Evolutionary conservation across 2,888 invertebrate species (phyloP).

Genomic region (Panopea generosa): DNA sequence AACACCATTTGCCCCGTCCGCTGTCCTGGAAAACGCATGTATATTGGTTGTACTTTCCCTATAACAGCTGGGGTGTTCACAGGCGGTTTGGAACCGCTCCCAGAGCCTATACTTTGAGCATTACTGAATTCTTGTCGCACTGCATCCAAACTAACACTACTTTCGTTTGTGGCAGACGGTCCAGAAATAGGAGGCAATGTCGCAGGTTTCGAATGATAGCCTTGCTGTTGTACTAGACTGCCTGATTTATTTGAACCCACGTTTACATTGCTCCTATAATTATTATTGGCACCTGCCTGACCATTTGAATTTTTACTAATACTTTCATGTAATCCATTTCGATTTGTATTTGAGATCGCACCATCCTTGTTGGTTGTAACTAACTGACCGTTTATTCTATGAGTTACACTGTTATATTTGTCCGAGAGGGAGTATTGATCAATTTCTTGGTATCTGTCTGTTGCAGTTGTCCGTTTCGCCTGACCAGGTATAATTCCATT

Average conservation of each 20-base stretch:
- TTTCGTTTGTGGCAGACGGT: constrained; percentile 4
- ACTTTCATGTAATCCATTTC: too few relatives aligned
- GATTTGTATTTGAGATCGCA: too few relatives aligned
- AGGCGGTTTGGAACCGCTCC: constrained; percentile 35
- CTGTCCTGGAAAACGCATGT: constrained; percentile 61
- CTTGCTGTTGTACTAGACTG: neutral
- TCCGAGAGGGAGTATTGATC: too few relatives aligned
- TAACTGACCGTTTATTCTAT: neutral
- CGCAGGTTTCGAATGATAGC: constrained; percentile 6
- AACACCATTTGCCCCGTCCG: constrained; percentile 58
- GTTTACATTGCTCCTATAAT: too few relatives aligned
- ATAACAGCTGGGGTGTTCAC: constrained; percentile 36
- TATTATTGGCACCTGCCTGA: too few relatives aligned
- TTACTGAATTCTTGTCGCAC: constrained; percentile 15
- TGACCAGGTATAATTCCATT: too few relatives aligned
- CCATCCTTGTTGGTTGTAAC: neutral
- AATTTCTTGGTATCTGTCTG: too few relatives aligned
- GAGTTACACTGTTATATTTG: too few relatives aligned
- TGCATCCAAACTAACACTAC: neutral
- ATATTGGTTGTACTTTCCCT: constrained; percentile 55
- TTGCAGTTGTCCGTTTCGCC: too few relatives aligned
- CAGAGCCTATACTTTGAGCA: constrained; percentile 19
- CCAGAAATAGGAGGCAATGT: constrained; percentile 9
- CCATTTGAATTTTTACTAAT: too few relatives aligned
- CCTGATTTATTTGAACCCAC: too few relatives aligned